Conservation (phyloP, 2,797 vertebrate genomes). For the Hydrophis major region DNA sequence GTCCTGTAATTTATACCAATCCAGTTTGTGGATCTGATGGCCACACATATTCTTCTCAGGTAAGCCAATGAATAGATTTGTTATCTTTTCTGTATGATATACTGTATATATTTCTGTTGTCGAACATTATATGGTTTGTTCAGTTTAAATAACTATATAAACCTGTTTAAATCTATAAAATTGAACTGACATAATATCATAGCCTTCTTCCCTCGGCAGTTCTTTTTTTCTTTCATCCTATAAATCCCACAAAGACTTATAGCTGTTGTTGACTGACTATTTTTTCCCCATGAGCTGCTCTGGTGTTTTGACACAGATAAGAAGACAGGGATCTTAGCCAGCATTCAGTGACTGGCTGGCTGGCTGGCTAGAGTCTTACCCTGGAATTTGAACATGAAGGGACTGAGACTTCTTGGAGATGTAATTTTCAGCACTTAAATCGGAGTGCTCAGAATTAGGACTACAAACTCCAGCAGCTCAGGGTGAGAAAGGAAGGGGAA, state of each 20-base stretch:
- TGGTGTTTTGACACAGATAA: background rate
- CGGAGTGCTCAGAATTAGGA: background rate
- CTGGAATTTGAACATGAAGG: background rate
- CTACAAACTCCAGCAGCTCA: background rate
- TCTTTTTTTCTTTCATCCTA: background rate
- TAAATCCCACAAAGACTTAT: background rate
- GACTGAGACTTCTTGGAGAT: background rate
- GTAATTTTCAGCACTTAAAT: background rate
- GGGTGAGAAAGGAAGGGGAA: background rate
- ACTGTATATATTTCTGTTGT: background rate
- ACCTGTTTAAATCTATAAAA: background rate
- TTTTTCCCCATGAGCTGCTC: background rate
- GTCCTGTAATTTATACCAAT: conserved; percentile 81
- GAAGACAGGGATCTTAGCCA: background rate
- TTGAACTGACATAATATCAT: background rate
- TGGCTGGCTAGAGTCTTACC: background rate
- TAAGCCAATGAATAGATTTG: conserved; percentile 62
- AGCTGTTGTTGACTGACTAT: background rate
- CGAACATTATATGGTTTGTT: background rate
- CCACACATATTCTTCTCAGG: conserved; percentile 91
- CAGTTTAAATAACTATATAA: background rate
- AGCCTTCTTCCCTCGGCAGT: background rate
- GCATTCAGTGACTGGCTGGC: background rate
- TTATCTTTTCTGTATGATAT: background rate
- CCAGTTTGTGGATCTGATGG: conserved; percentile 93